A percentile compares a stretch with the other conserved stretches of the same genome.
Conservation (phyloP, 2,888 invertebrate species). For the Fissipunctia ypsillon region DNA sequence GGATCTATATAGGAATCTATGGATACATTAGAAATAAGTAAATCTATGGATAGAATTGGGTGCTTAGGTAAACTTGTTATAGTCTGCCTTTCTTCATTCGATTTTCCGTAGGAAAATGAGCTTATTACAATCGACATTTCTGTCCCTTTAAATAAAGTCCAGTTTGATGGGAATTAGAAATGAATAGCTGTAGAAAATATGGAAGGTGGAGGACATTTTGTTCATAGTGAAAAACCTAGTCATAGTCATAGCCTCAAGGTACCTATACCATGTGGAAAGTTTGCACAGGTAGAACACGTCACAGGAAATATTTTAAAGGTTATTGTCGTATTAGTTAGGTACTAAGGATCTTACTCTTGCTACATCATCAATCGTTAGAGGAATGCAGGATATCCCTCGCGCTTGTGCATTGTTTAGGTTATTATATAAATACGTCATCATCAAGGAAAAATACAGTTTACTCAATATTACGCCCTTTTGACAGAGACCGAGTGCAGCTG, state of each 20-base stretch:
- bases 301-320: constrained; percentile 5
- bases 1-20: too few species aligned
- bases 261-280: constrained; percentile 1
- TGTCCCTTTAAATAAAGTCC: neutral
- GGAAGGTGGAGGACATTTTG: neutral
- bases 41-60: too few species aligned
- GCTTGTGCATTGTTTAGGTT: neutral
- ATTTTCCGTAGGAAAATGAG: too few species aligned
- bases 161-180: neutral
- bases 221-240: neutral
- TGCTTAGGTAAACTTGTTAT: too few species aligned
- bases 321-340: neutral
- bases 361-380: constrained; percentile 19
- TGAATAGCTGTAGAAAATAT: neutral
- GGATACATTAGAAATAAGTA: too few species aligned
- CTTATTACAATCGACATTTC: too few species aligned
- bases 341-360: constrained; percentile 1
- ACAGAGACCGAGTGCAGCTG: neutral
- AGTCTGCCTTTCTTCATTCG: too few species aligned
- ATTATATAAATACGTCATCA: constrained; percentile 31
- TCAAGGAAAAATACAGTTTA: constrained; percentile 17
- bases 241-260: too few species aligned
- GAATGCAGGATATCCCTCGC: constrained; percentile 1
- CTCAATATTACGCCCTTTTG: neutral
- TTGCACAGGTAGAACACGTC: neutral